Evolutionary conservation across 2,113 vertebrate genomes (phyloP), one percentile per base, ranked within the genome.

Genomic region (Xiphophorus couchianus): DNA sequence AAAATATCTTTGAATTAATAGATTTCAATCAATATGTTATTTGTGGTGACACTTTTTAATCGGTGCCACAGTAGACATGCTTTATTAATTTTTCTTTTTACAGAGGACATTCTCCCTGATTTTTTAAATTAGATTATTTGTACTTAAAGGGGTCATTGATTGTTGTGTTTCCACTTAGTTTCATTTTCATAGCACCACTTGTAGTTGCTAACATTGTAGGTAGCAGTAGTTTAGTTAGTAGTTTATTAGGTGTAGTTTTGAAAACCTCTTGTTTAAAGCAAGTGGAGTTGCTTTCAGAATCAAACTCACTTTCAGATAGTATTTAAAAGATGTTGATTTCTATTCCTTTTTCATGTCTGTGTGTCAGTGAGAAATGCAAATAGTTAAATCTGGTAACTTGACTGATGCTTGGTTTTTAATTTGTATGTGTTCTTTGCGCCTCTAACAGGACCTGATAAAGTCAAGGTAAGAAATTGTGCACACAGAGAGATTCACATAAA

Each of bases 371-470:
- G 58, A 69, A 77, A 22, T 71, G 69, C n/a, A 9, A 51, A 22
- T 58, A n/a, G 42, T 29, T 48, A 74, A 62, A 73, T 51, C 44
- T 58, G 54, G 1, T 71, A 61, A 61, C 5, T 12, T 81, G 17
- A 78, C 39, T 17, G n/a, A 27, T 64, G 44, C 61, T n/a, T 83
- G n/a, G 12, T 85, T 73, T 63, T 44, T 89, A 85, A 84, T 65
- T 2, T 78, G n/a, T 89, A 68, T 91, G 65, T 86, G 93, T 71
- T 89, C 51, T 88, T 73, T 79, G 73, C 81, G 74, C 87, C 72
- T 91, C 83, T 89, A 73, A 77, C 91, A 94, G 94, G 93, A 88
- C 88, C 88, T 82, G 94, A 92, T 30, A 93, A 92, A 92, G 81
- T 68, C 76, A 95, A 94, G 94, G 94, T 95, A 93, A 94, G 94